phyloP scores from a whole-genome alignment of 2,888 invertebrate species.

The Andrena chrysosceles region DNA sequence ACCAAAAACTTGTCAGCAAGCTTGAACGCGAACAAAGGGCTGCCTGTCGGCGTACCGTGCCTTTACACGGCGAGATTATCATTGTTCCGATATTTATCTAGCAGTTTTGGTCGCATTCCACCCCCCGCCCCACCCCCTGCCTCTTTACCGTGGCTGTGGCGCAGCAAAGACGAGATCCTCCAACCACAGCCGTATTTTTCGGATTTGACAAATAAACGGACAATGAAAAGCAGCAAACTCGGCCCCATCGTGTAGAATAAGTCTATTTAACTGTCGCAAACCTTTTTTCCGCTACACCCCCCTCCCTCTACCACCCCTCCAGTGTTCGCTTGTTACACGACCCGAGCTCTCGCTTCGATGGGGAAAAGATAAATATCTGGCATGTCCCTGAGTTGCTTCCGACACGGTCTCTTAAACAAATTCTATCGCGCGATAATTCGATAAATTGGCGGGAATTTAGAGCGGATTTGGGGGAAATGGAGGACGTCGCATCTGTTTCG shows the following conservation, averaged over 20 bases:
- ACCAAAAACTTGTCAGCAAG: constrained; percentile 71
- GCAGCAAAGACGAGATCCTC: constrained; percentile 63
- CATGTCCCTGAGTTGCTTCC: constrained; percentile 16
- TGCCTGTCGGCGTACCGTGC: constrained; percentile 38
- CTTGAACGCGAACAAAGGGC: constrained; percentile 68
- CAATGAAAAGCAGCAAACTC: constrained; percentile 66
- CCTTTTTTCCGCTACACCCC: constrained; percentile 32
- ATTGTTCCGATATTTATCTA: constrained; percentile 81
- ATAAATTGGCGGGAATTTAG: background rate
- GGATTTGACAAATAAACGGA: constrained; percentile 71
- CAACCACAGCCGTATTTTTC: constrained; percentile 54
- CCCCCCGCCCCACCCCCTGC: constrained; percentile 3
- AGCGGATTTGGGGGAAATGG: background rate
- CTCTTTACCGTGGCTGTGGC: constrained; percentile 49
- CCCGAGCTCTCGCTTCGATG: background rate
- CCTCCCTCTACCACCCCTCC: background rate
- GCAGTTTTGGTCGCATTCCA: constrained; percentile 66
- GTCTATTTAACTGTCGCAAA: constrained; percentile 69
- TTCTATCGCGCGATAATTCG: constrained; percentile 20
- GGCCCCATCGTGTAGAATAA: constrained; percentile 65
- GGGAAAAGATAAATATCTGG: constrained; percentile 43
- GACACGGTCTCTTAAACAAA: constrained; percentile 44
- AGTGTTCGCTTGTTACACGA: constrained; percentile 3
- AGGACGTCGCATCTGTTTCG: too few species aligned
- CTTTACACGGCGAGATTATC: constrained; percentile 77